Conservation (phyloP, 2,888 invertebrate species). For the Erpobdella octoculata region DNA sequence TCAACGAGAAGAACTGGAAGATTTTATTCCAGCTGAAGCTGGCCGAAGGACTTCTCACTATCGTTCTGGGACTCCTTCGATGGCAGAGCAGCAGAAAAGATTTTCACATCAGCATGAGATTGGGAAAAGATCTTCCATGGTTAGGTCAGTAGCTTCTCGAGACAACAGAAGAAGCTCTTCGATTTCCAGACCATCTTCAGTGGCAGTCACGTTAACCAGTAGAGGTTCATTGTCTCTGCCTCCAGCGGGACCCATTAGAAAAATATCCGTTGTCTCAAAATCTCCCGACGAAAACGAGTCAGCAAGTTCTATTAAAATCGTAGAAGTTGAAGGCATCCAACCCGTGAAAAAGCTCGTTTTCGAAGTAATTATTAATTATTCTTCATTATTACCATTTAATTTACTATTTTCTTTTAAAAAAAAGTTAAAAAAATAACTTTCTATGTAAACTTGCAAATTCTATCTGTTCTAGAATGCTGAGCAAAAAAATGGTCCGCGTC, state of each 20-base stretch:
- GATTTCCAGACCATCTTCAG: no score
- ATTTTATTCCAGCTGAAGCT: background rate
- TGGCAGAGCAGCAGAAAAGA: no score
- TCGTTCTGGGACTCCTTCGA: background rate
- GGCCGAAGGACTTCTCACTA: background rate
- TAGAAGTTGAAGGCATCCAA: background rate
- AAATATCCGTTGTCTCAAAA: background rate
- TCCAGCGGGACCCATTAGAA: background rate
- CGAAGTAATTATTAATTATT: no score
- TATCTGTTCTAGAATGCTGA: no score
- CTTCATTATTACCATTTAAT: no score
- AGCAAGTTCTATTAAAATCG: background rate
- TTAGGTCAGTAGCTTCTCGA: background rate
- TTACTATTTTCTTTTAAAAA: no score
- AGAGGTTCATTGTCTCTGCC: background rate
- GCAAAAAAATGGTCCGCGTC: background rate
- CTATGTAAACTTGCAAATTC: no score
- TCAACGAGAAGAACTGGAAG: conserved; percentile 40
- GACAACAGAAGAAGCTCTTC: background rate
- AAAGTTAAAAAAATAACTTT: no score
- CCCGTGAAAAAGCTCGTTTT: background rate
- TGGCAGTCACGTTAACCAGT: no score
- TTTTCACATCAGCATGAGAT: background rate
- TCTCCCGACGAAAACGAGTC: background rate
- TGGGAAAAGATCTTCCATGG: background rate